Percentiles rank a stretch among this genome's conserved stretches.
Conservation (phyloP, 2,797 vertebrate species). For the Hapalemur alaotrensis region DNA sequence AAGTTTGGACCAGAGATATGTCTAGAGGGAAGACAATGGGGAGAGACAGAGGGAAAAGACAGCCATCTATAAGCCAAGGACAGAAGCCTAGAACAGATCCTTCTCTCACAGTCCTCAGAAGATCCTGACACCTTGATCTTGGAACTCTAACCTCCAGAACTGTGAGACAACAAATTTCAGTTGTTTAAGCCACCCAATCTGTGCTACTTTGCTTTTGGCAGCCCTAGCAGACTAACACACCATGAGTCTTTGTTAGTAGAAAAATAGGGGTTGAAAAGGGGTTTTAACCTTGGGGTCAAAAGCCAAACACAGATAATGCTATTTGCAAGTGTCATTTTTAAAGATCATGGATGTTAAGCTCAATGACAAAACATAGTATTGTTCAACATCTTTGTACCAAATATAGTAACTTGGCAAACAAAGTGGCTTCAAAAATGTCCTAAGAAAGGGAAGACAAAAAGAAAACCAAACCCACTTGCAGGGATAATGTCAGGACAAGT, state of each 20-base stretch:
- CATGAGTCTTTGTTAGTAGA: background rate
- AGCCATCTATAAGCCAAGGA: background rate
- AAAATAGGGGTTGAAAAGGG: background rate
- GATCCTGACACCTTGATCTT: background rate
- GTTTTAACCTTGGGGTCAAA: background rate
- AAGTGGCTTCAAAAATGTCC: conserved; percentile 3
- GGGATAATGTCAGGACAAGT: background rate
- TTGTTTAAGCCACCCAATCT: background rate
- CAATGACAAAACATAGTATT: background rate
- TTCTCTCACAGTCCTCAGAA: background rate
- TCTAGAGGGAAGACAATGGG: background rate
- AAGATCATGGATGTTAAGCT: background rate
- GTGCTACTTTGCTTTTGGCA: background rate
- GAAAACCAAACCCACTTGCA: background rate
- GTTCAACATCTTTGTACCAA: background rate
- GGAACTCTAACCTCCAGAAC: background rate
- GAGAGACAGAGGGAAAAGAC: background rate
- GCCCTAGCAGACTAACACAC: background rate
- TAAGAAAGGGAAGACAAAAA: background rate
- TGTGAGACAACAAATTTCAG: background rate
- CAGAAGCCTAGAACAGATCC: background rate
- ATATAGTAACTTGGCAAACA: conserved; percentile 3
- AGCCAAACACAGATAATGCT: background rate
- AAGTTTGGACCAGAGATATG: background rate
- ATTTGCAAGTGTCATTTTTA: background rate